Base-by-base conservation (phyloP, 2,113 vertebrate species). In the Serinus canaria region DNA sequence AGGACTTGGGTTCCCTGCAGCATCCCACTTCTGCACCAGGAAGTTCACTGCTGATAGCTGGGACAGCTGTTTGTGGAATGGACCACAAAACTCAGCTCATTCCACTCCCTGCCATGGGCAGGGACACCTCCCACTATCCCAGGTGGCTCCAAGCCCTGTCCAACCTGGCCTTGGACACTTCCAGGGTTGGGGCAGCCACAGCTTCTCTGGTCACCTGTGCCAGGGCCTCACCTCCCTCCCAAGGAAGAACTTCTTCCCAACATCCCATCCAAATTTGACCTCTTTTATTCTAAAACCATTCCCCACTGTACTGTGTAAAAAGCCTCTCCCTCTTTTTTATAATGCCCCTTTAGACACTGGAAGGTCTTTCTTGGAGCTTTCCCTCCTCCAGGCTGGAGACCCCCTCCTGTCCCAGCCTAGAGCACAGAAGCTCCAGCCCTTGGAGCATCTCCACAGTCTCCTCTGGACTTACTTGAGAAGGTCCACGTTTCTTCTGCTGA, bases 161-260 rank as follows among this genome's bases (percentile, higher is more conserved):
- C 78, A 83, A 0, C 55, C 47, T 15, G 55, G 27, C 52, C 52
- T 44, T 9, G 68, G 3, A 17, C 50, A 56, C 49, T 56, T 1
- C 53, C 41, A 89, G 63, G 62, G 47, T n/a, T 53, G 77, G 20
- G 19, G 11, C 28, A 82, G 39, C 39, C 60, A 89, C 46, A 60
- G 69, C 62, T 53, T 3, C 87, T 60, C 37, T 39, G 37, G 19
- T 10, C 13, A 67, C 0, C 43, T n/a, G 35, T 49, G 85, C 35
- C 58, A 80, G 43, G 50, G 11, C 31, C 22, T 66, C 25, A 0
- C 0, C 35, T 2, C 10, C 18, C 35, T 43, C 22, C 0, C 19
- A 68, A 0, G 3, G n/a, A 68, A 30, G 5, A 35, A 41, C 5
- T 41, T 5, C 46, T 68, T 46, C n/a, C n/a, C 39, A 41, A 31